Evolutionary conservation across 2,888 invertebrate genomes (phyloP).

Genomic region (Exephanes ischioxanthus): DNA sequence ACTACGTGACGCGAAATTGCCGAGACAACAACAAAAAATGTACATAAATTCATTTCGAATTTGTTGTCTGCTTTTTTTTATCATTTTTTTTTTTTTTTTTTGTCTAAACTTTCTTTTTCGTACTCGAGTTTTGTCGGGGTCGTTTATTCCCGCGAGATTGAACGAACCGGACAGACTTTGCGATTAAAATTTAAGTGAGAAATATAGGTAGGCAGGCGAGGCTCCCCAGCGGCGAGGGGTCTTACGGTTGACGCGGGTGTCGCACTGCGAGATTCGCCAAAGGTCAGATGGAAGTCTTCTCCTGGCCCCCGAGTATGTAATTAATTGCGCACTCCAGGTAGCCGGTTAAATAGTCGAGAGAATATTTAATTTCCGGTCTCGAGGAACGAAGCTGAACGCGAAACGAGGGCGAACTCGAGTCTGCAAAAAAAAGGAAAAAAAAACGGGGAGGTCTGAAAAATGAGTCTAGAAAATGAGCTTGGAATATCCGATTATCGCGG

Average conservation of each 20-base stretch:
- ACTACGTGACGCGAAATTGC: slow-evolving; percentile 9
- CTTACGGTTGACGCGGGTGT: slow-evolving; percentile 39
- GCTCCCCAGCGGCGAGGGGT: slow-evolving; percentile 38
- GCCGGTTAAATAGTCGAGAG: slow-evolving; percentile 40
- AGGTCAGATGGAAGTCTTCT: slow-evolving; percentile 61
- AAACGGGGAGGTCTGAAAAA: neutral
- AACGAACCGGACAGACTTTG: slow-evolving; percentile 62
- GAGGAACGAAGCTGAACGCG: slow-evolving; percentile 8
- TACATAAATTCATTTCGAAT: slow-evolving; percentile 43
- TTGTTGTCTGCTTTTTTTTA: slow-evolving; percentile 15
- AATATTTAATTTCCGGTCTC: slow-evolving; percentile 57
- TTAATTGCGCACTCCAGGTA: slow-evolving; percentile 59
- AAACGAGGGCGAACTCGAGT: neutral
- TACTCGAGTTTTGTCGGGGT: slow-evolving; percentile 40
- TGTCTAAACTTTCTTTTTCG: slow-evolving; percentile 37
- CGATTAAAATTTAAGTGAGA: slow-evolving; percentile 70
- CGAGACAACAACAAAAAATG: slow-evolving; percentile 33
- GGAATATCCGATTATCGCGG: slow-evolving; percentile 18
- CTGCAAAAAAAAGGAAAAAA: neutral
- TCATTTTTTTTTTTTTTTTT: slow-evolving; percentile 17
- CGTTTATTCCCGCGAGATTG: slow-evolving; percentile 59
- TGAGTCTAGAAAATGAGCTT: neutral
- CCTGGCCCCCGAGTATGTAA: slow-evolving; percentile 38
- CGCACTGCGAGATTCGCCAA: slow-evolving; percentile 41
- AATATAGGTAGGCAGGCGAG: slow-evolving; percentile 43